Conservation (phyloP, 2,888 invertebrate genomes). For the Netelia fuscicornis region DNA sequence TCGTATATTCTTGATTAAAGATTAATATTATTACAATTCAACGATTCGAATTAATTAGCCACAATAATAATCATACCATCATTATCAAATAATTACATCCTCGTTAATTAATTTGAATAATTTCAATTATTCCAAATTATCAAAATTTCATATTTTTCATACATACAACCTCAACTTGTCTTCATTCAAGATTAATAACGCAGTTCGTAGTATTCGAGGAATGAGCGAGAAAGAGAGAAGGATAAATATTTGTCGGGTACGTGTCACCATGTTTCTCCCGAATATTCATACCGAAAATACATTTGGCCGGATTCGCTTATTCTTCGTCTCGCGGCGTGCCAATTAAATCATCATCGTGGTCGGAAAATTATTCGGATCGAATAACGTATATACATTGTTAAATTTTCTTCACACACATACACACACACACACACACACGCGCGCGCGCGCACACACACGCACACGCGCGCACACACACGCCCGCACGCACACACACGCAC, state of each 20-base stretch:
- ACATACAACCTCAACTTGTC: neutral
- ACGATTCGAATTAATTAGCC: too few relatives aligned
- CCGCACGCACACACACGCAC: too few relatives aligned
- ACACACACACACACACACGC: too few relatives aligned
- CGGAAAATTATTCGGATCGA: constrained; percentile 50
- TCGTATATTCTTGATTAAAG: neutral
- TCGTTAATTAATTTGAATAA: too few relatives aligned
- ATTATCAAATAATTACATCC: too few relatives aligned
- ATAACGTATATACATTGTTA: constrained; percentile 13
- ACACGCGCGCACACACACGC: too few relatives aligned
- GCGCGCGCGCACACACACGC: too few relatives aligned
- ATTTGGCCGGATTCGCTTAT: constrained; percentile 68
- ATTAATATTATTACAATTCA: neutral
- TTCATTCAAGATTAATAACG: neutral
- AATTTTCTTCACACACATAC: neutral
- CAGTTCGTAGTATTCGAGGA: constrained; percentile 13
- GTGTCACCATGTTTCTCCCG: constrained; percentile 35
- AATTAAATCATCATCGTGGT: constrained; percentile 67
- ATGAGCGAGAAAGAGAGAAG: constrained; percentile 18
- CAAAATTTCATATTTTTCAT: neutral
- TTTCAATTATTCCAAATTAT: too few relatives aligned
- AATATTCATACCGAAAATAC: constrained; percentile 68
- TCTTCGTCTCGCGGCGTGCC: constrained; percentile 56
- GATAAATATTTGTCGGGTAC: constrained; percentile 49
- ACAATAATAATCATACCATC: too few relatives aligned